A percentile compares a stretch with the other conserved stretches of the same genome.
These are phyloP conservation scores for Thereva nobilitata DNA, from an alignment of 2,888 invertebrate genomes.

Conservation along the genomic window DNA sequence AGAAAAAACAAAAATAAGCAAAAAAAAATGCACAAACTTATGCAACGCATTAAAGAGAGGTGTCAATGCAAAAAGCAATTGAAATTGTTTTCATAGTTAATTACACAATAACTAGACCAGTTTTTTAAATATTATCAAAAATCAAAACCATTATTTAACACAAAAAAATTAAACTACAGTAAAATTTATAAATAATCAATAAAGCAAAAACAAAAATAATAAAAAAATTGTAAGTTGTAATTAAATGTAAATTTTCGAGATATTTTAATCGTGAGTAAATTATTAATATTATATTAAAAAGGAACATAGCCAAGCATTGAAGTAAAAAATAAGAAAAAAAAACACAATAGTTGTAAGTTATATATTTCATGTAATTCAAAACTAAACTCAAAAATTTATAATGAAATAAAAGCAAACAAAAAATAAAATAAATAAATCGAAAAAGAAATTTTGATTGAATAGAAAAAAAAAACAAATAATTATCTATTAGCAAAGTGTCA, in stretches of 20 bases:
- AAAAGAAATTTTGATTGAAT: neutral
- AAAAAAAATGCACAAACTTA: neutral
- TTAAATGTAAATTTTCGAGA: constrained; percentile 31
- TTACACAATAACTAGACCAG: too few relatives aligned
- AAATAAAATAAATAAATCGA: neutral
- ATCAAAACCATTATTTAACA: neutral
- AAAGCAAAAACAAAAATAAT: constrained; percentile 8
- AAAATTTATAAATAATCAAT: neutral
- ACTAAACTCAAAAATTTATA: neutral
- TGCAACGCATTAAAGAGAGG: neutral
- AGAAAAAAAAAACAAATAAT: neutral
- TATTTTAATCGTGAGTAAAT: constrained; percentile 33
- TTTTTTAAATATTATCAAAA: neutral
- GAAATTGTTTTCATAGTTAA: too few relatives aligned
- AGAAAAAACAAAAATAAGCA: constrained; percentile 37
- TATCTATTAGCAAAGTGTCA: neutral
- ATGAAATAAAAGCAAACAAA: neutral
- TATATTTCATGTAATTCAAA: constrained; percentile 20
- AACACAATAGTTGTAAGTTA: constrained; percentile 27
- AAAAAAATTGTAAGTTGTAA: constrained; percentile 24
- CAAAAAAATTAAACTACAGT: neutral
- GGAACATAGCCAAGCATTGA: neutral
- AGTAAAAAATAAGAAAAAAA: constrained; percentile 23
- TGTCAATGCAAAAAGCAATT: too few relatives aligned
- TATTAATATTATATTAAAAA: constrained; percentile 21